phyloP scores from a whole-genome alignment of 1,140 invertebrate species.

The Euschistus heros region DNA sequence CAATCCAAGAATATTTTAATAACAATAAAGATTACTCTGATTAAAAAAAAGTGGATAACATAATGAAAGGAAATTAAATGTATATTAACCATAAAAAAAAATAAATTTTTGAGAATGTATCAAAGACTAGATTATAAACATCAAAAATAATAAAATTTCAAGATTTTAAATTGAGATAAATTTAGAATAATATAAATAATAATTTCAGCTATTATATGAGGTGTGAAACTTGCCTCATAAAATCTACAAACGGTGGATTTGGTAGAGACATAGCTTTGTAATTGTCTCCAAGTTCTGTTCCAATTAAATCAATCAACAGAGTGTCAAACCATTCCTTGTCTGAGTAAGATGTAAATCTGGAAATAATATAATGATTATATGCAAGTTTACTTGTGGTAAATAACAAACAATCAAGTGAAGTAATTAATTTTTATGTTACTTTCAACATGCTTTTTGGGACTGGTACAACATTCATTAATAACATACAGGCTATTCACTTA shows the following conservation, averaged over 20 bases:
- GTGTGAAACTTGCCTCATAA: conserved; percentile 57
- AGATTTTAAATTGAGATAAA: neutral
- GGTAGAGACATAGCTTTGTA: conserved; percentile 57
- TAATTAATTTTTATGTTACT: too few relatives aligned
- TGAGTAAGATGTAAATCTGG: conserved; percentile 64
- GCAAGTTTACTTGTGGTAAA: neutral
- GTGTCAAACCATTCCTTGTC: conserved; percentile 76
- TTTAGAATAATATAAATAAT: neutral
- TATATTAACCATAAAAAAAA: too few relatives aligned
- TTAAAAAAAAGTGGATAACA: too few relatives aligned
- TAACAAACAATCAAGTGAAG: neutral
- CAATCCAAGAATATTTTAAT: too few relatives aligned
- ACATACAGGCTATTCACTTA: too few relatives aligned
- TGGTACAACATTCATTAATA: too few relatives aligned
- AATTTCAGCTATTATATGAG: conserved; percentile 4
- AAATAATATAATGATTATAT: conserved; percentile 38
- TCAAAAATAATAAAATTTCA: too few relatives aligned
- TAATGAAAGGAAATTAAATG: too few relatives aligned
- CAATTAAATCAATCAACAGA: conserved; percentile 49
- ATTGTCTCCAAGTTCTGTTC: conserved; percentile 53
- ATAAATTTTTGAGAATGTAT: too few relatives aligned
- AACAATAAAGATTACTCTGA: too few relatives aligned
- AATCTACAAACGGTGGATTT: conserved; percentile 80
- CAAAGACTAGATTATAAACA: too few relatives aligned
- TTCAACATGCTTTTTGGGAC: too few relatives aligned